Base-by-base conservation (phyloP, 2,113 vertebrate genomes). In the Semnornis frantzii region DNA sequence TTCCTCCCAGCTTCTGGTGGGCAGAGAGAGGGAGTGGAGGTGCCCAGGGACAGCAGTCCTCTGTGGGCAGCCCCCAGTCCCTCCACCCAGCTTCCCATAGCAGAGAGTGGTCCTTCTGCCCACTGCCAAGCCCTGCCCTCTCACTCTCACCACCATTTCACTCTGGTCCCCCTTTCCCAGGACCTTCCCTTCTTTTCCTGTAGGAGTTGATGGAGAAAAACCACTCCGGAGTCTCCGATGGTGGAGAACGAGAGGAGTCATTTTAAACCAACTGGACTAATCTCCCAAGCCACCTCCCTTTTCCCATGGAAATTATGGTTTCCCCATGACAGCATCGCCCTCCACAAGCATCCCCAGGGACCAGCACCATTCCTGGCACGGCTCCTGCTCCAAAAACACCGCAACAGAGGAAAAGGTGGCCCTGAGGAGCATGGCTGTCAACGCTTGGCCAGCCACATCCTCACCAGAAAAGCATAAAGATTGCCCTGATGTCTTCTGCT, bases 341-440 rank as follows among this genome's bases (percentile, higher is more conserved):
- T 75, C 59, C 23, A 50, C 37, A 54, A 78, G 72, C 46, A 57
- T 37, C 59, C 76, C 46, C 7, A 3, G n/a, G 17, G 31, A 39
- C 12, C 71, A n/a, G 48, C 28, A 16, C 17, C 2, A 0, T 44
- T 57, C 37, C 44, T 20, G 1, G 75, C 37, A 52, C 28, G 27
- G 75, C 4, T 33, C 37, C 33, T 3, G 64, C 39, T 57, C 75
- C 82, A 57, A 77, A 91, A 91, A 71, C 9, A 6, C 30, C 3
- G 0, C 1, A 30, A 31, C 2, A 28, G 54, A 86, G 58, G 30
- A 21, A 69, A 72, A 39, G 6, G 1, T 0, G 0, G 9, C 23
- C 39, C 57, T 1, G 0, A 77, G 71, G 30, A 87, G 33, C 87
- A 14, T 0, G 5, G 20, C 80, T 68, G 48, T 58, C 89, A 73